Percentiles rank a stretch among this genome's conserved stretches.
phyloP scores from a whole-genome alignment of 2,888 invertebrate species.

The Hesperia comma region DNA sequence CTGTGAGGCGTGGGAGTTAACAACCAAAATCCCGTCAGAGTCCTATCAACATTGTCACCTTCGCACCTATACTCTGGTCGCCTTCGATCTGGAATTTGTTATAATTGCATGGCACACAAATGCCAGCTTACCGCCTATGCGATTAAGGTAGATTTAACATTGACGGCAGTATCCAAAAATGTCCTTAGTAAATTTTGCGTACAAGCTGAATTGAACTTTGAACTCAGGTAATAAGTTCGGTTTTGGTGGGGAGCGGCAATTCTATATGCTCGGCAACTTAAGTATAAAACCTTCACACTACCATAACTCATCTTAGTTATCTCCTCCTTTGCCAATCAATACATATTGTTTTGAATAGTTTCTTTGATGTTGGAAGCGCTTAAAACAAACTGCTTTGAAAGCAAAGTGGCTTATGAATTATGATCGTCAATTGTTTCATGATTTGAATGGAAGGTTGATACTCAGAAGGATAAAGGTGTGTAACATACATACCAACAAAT shows the following conservation, averaged over 20 bases:
- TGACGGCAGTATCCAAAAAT: no score
- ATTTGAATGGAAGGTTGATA: neutral
- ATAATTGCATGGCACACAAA: no score
- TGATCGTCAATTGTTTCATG: neutral
- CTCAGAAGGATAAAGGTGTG: neutral
- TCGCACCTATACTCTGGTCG: no score
- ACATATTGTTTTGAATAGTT: slow-evolving; percentile 22
- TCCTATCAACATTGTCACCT: slow-evolving; percentile 19
- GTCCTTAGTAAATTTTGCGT: no score
- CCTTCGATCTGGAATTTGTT: no score
- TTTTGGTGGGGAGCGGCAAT: no score
- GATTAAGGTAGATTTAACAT: no score
- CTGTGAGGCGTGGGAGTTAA: slow-evolving; percentile 10
- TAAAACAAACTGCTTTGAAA: slow-evolving; percentile 1
- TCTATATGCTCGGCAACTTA: no score
- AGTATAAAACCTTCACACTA: slow-evolving; percentile 21
- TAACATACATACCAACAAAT: neutral
- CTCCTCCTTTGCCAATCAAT: slow-evolving; percentile 21
- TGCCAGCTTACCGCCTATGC: no score
- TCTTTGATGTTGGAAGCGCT: slow-evolving; percentile 11
- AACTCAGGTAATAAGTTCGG: no score
- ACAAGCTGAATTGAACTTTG: no score
- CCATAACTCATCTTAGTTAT: slow-evolving; percentile 24
- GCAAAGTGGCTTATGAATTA: neutral
- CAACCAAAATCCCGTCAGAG: slow-evolving; percentile 12